Evolutionary conservation across 2,113 vertebrate species (phyloP).

Genomic region (Aspiorhynchus laticeps): DNA sequence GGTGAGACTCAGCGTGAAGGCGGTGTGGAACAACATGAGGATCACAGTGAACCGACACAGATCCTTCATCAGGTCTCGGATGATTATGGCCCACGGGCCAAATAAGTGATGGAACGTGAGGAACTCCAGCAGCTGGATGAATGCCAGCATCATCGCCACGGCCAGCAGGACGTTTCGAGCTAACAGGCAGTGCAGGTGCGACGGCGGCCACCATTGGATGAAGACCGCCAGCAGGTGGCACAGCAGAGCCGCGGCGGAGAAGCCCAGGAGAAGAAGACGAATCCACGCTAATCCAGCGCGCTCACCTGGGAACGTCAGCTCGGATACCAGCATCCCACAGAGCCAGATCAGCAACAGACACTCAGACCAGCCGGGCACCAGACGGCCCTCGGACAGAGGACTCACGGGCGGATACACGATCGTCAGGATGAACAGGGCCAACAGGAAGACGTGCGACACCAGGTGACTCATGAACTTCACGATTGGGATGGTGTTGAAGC

Average conservation of each 20-base stretch:
- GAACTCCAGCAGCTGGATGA: conserved; percentile 71
- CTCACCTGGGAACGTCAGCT: conserved; percentile 65
- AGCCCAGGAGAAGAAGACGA: conserved; percentile 63
- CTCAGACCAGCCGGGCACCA: conserved; percentile 65
- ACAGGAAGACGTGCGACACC: conserved; percentile 69
- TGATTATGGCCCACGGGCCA: conserved; percentile 72
- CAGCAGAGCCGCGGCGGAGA: conserved; percentile 61
- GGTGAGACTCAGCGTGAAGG: conserved; percentile 69
- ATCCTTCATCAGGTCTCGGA: conserved; percentile 71
- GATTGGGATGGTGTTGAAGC: conserved; percentile 67
- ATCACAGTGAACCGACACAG: conserved; percentile 69
- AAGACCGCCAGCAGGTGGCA: conserved; percentile 66
- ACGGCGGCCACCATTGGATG: conserved; percentile 41
- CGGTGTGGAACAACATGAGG: conserved; percentile 67
- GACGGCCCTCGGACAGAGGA: conserved; percentile 57
- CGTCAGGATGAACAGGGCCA: conserved; percentile 67
- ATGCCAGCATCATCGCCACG: conserved; percentile 67
- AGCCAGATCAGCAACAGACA: conserved; percentile 69
- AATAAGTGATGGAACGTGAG: conserved; percentile 73
- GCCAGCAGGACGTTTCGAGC: conserved; percentile 68
- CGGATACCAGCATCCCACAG: conserved; percentile 65
- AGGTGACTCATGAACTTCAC: conserved; percentile 72
- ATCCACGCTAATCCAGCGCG: conserved; percentile 67
- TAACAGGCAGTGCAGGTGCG: conserved; percentile 65
- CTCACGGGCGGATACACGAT: conserved; percentile 65